phyloP scores from a whole-genome alignment of 2,888 invertebrate genomes.

The Pilophorus perplexus region DNA sequence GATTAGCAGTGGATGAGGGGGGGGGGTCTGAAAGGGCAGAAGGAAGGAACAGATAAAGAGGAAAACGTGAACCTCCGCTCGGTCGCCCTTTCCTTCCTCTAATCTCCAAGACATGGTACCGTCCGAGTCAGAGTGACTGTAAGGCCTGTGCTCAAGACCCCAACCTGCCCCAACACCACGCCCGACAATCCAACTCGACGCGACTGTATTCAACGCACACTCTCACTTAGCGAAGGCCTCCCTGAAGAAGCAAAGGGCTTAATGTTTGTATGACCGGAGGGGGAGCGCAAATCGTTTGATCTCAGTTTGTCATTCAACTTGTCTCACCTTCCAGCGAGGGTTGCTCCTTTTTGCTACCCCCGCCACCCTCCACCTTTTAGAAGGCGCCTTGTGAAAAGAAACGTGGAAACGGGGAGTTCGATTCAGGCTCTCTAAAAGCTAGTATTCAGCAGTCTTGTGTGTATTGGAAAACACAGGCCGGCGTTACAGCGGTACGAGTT shows the following conservation, averaged over 20 bases:
- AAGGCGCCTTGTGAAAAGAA: too few relatives aligned
- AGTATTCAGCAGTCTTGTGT: too few relatives aligned
- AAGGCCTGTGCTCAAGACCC: neutral
- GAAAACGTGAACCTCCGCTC: constrained; percentile 24
- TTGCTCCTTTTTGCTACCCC: neutral
- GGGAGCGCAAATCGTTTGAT: constrained; percentile 9
- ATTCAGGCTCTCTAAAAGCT: too few relatives aligned
- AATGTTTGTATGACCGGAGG: constrained; percentile 13
- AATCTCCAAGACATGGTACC: too few relatives aligned
- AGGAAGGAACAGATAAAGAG: constrained; percentile 7
- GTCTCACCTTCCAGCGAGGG: constrained; percentile 9
- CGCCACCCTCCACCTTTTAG: too few relatives aligned
- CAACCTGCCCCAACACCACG: neutral
- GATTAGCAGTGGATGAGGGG: neutral
- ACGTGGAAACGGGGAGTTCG: too few relatives aligned
- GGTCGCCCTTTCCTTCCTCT: neutral
- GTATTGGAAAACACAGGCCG: too few relatives aligned
- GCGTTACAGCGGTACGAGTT: too few relatives aligned
- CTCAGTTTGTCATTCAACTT: constrained; percentile 22
- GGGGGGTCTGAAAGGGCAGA: neutral
- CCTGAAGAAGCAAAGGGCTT: neutral
- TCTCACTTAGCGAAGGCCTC: neutral
- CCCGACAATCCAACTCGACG: neutral
- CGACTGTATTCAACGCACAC: constrained; percentile 14
- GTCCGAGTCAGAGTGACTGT: too few relatives aligned